phyloP scores from a whole-genome alignment of 2,113 vertebrate species.

The Neomonachus schauinslandi region DNA sequence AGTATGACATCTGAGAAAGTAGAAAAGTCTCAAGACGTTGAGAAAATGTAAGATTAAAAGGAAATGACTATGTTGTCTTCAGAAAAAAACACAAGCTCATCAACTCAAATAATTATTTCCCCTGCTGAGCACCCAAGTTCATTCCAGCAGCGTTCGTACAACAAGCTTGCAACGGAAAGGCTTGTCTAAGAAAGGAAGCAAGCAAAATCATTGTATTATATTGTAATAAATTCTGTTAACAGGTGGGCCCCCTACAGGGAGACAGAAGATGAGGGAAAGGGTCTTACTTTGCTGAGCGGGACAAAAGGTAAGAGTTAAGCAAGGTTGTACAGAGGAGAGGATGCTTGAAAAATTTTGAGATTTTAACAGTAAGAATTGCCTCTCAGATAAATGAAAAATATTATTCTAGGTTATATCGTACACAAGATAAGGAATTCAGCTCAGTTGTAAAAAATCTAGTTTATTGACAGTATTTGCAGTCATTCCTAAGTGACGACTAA shows the following conservation, averaged over 20 bases:
- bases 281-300: neutral
- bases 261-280: neutral
- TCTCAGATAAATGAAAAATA: neutral
- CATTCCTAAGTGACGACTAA: neutral
- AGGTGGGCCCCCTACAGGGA: too few species aligned
- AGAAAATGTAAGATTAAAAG: neutral
- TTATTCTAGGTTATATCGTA: neutral
- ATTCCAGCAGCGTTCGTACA: too few species aligned
- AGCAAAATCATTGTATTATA: neutral
- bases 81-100: neutral
- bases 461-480: neutral
- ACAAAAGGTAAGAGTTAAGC: neutral
- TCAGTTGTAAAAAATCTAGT: neutral
- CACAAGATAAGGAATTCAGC: neutral
- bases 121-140: neutral
- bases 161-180: neutral
- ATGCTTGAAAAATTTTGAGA: neutral
- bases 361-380: neutral
- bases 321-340: neutral
- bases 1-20: neutral
- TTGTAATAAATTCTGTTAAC: neutral
- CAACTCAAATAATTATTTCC: neutral
- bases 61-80: neutral
- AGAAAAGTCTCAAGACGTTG: neutral
- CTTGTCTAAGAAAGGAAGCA: neutral